Percentiles rank a stretch among this genome's conserved stretches.
phyloP scores from a whole-genome alignment of 2,113 vertebrate genomes.

The Amazona guildingii region DNA sequence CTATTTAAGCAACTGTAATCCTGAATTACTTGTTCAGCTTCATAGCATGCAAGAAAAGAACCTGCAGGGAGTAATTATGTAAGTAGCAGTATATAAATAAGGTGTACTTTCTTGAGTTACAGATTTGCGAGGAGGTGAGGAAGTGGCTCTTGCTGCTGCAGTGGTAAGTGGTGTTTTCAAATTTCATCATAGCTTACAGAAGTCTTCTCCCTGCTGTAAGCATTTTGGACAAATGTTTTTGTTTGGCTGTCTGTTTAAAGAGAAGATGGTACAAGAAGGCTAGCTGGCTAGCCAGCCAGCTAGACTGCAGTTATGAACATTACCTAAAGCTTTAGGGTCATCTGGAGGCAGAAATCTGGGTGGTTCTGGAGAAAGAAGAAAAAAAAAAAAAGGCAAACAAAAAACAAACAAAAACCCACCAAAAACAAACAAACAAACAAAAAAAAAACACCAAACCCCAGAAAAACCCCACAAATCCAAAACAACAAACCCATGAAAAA shows the following conservation, averaged over 20 bases:
- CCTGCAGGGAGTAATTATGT: not conserved
- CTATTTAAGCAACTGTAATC: not conserved
- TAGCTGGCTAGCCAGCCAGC: not conserved
- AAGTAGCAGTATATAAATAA: not conserved
- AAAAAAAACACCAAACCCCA: too few relatives aligned
- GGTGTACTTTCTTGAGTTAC: not conserved
- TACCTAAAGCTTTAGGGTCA: not conserved
- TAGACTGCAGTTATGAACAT: not conserved
- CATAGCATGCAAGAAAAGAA: not conserved
- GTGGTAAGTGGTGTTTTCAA: conserved; percentile 13
- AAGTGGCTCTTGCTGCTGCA: conserved; percentile 40
- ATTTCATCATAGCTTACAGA: not conserved
- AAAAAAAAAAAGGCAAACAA: too few relatives aligned
- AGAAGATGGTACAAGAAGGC: not conserved
- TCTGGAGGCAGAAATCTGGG: not conserved
- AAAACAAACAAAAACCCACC: too few relatives aligned
- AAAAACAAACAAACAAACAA: too few relatives aligned
- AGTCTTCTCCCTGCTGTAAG: not conserved
- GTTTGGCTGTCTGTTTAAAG: not conserved
- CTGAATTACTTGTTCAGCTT: not conserved
- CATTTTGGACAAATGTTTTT: not conserved
- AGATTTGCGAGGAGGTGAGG: conserved; percentile 44
- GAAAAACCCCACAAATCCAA: too few relatives aligned
- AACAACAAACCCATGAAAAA: not conserved
- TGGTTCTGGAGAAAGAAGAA: not conserved